Percentiles rank a stretch among this genome's conserved stretches.
phyloP scores from a whole-genome alignment of 1,140 invertebrate genomes.

The Drosophila repletoides region DNA sequence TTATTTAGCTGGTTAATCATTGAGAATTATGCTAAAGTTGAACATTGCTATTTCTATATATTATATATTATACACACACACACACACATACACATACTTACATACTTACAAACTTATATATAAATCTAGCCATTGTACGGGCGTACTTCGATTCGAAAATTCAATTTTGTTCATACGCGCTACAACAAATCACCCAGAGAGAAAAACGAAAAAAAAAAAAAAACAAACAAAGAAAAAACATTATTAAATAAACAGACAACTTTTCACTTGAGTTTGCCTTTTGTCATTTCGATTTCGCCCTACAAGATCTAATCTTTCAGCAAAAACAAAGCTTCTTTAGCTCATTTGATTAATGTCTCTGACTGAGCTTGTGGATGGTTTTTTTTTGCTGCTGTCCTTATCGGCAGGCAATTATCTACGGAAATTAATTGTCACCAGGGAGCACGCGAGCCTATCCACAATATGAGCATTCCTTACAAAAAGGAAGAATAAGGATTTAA shows the following conservation, averaged over 20 bases:
- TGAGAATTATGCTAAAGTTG: slow-evolving; percentile 53
- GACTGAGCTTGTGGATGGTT: not conserved
- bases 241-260: slow-evolving; percentile 31
- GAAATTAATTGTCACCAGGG: slow-evolving; percentile 62
- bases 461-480: not conserved
- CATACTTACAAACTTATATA: too few relatives aligned
- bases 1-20: slow-evolving; percentile 67
- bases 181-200: slow-evolving; percentile 64
- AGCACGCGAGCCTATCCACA: slow-evolving; percentile 21
- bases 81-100: slow-evolving; percentile 23
- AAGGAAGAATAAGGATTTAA: not conserved
- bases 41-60: slow-evolving; percentile 57
- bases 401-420: slow-evolving; percentile 70
- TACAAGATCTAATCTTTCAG: slow-evolving; percentile 58
- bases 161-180: slow-evolving; percentile 64
- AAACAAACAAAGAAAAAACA: slow-evolving; percentile 7
- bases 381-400: slow-evolving; percentile 49
- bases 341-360: slow-evolving; percentile 60
- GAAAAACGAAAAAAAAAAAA: slow-evolving; percentile 9
- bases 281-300: slow-evolving; percentile 53
- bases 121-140: slow-evolving; percentile 11
- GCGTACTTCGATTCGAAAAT: slow-evolving; percentile 28
- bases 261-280: slow-evolving; percentile 37
- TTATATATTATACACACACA: slow-evolving; percentile 28
- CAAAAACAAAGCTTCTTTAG: slow-evolving; percentile 6